These are phyloP conservation scores for Phaonia tiefii DNA, from an alignment of 2,888 invertebrate species.

Conservation along the genomic window DNA sequence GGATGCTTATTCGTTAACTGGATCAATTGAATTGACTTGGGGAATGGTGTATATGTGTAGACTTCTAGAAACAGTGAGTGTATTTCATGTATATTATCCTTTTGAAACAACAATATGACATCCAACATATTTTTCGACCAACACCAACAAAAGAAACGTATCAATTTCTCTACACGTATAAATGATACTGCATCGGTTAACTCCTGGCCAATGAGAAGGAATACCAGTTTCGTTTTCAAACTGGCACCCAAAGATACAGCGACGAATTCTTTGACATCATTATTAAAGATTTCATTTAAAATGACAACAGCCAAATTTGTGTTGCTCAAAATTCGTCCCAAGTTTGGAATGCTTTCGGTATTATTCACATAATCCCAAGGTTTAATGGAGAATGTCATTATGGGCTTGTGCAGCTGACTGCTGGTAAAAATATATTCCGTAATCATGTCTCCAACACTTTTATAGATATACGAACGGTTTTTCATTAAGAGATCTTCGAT, in stretches of 20 bases:
- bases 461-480: background rate
- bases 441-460: conserved; percentile 24
- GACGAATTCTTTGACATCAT: conserved; percentile 59
- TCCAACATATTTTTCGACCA: conserved; percentile 68
- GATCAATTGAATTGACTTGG: conserved; percentile 34
- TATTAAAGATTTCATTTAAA: conserved; percentile 61
- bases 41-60: conserved; percentile 67
- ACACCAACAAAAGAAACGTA: conserved; percentile 67
- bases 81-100: background rate
- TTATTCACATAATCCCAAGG: conserved; percentile 59
- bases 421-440: background rate
- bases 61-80: conserved; percentile 53
- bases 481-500: background rate
- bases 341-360: conserved; percentile 45
- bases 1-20: conserved; percentile 43
- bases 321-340: conserved; percentile 56
- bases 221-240: conserved; percentile 67
- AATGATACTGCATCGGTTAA: background rate
- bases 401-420: background rate
- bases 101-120: conserved; percentile 62
- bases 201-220: conserved; percentile 50
- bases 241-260: conserved; percentile 60
- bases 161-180: conserved; percentile 50
- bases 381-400: conserved; percentile 51
- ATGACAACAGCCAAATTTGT: conserved; percentile 67